phyloP scores from a whole-genome alignment of 2,113 vertebrate genomes.

The Bucco capensis region DNA sequence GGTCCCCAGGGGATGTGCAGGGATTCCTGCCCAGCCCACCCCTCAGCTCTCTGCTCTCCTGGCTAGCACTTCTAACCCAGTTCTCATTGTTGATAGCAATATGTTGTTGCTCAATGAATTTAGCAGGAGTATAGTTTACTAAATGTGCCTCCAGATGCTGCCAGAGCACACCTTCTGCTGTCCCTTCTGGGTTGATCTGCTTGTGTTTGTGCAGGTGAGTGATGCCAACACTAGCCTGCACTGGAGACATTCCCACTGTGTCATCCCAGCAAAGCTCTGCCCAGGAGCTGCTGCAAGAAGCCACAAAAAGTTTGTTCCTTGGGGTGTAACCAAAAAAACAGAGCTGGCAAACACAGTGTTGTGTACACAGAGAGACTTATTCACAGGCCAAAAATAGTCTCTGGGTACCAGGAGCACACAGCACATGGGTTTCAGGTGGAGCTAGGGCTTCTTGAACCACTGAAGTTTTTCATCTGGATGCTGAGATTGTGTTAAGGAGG shows the following conservation, averaged over 20 bases:
- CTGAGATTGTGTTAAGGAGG: background rate
- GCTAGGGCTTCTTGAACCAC: background rate
- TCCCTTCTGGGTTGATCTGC: background rate
- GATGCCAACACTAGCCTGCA: background rate
- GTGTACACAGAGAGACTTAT: background rate
- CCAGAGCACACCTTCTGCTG: background rate
- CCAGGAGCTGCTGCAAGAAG: background rate
- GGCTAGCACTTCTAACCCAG: accelerated
- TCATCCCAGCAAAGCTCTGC: background rate
- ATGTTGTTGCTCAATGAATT: no score
- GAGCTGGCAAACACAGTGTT: background rate
- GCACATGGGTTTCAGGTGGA: background rate
- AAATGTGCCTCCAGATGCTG: background rate
- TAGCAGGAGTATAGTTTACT: background rate
- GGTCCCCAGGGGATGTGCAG: background rate
- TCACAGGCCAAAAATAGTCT: constrained; percentile 6
- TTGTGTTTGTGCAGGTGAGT: accelerated
- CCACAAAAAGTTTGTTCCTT: background rate
- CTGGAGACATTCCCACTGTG: background rate
- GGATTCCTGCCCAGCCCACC: background rate
- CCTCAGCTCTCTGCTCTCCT: background rate
- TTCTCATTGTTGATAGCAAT: background rate
- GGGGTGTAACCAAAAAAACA: background rate
- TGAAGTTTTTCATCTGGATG: background rate
- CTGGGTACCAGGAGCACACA: background rate